Evolutionary conservation across 2,888 invertebrate species (phyloP).

Genomic region (Cephus pygmeus): DNA sequence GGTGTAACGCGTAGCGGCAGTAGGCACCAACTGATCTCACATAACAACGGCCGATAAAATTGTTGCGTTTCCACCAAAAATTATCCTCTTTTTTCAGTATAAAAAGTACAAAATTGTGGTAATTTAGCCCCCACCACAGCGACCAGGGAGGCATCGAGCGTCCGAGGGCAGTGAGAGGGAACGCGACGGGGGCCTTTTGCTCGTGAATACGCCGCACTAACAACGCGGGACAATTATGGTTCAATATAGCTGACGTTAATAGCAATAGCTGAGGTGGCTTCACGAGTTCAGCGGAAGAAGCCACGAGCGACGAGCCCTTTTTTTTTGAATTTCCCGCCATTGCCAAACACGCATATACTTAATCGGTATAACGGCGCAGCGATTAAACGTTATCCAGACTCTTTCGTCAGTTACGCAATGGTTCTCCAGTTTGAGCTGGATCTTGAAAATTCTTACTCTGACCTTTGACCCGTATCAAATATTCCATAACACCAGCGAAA

Average conservation of each 20-base stretch:
- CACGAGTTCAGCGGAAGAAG: conserved; percentile 31
- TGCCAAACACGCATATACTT: background rate
- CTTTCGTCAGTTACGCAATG: background rate
- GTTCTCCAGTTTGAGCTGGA: background rate
- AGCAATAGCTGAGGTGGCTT: conserved; percentile 41
- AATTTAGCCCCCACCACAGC: conserved; percentile 56
- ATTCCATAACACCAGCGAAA: background rate
- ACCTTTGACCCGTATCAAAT: background rate
- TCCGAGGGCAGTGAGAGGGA: conserved; percentile 13
- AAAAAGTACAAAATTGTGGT: conserved; percentile 65
- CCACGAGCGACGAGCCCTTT: background rate
- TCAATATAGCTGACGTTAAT: conserved; percentile 52
- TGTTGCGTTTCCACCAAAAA: conserved; percentile 66
- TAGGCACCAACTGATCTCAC: conserved; percentile 64
- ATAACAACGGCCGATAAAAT: conserved; percentile 65
- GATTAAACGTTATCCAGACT: background rate
- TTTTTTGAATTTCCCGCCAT: background rate
- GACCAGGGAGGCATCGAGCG: conserved; percentile 12
- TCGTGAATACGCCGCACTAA: conserved; percentile 44
- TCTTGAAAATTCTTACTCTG: background rate
- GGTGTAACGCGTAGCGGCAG: conserved; percentile 64
- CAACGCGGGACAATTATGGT: conserved; percentile 54
- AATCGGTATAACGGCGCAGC: background rate
- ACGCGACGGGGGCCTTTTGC: conserved; percentile 39
- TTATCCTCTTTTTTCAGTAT: conserved; percentile 61